A percentile compares a stretch with the other conserved stretches of the same genome.
Evolutionary conservation across 2,113 vertebrate genomes (phyloP).

Genomic region (Origma solitaria): DNA sequence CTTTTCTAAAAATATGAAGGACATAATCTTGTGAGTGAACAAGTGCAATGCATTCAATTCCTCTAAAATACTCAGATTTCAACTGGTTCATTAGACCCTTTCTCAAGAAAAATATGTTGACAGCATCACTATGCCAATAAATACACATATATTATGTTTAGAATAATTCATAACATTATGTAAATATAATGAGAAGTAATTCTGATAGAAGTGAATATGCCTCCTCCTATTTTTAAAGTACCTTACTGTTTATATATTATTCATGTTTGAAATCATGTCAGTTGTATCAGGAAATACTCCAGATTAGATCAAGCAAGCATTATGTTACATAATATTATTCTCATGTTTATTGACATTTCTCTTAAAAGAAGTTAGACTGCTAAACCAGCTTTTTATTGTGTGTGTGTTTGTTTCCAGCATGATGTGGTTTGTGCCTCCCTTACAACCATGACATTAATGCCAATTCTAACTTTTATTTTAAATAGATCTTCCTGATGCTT

Average conservation of each 20-base stretch:
- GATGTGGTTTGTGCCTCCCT: neutral
- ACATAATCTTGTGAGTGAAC: neutral
- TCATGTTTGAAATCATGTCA: neutral
- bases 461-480: neutral
- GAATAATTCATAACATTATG: neutral
- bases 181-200: neutral
- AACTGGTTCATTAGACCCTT: neutral
- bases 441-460: neutral
- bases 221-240: neutral
- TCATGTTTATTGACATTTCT: neutral
- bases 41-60: neutral
- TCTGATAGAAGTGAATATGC: neutral
- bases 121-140: neutral
- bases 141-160: neutral
- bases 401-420: neutral
- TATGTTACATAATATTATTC: neutral
- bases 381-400: neutral
- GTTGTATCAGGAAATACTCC: neutral
- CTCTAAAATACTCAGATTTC: neutral
- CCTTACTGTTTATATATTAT: neutral
- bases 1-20: conserved; percentile 30
- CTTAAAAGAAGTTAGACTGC: neutral
- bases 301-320: neutral
- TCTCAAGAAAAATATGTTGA: neutral
- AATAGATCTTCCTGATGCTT: neutral